Conservation (phyloP, 2,113 vertebrate species). For the Pelvicachromis taeniatus region DNA sequence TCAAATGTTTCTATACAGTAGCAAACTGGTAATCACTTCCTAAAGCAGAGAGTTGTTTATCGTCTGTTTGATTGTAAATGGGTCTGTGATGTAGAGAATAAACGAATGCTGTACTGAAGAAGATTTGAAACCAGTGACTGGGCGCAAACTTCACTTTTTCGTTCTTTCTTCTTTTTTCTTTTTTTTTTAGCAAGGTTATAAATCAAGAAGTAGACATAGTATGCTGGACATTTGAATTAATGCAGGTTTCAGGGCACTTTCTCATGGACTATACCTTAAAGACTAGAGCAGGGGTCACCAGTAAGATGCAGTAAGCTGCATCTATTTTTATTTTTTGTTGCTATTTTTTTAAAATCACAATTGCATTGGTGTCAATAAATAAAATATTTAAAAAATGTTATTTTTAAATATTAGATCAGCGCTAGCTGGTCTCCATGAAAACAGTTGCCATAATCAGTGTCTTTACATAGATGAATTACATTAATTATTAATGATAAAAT, state of each 20-base stretch:
- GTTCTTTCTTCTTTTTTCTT: background rate
- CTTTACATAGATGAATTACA: too few relatives aligned
- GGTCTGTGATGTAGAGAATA: background rate
- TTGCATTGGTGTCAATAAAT: too few relatives aligned
- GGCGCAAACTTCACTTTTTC: background rate
- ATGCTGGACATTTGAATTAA: background rate
- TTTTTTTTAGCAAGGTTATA: background rate
- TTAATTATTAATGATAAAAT: too few relatives aligned
- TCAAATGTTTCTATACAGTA: background rate
- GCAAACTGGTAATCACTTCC: background rate
- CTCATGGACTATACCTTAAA: background rate
- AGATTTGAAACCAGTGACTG: background rate
- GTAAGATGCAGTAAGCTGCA: too few relatives aligned
- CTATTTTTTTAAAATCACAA: too few relatives aligned
- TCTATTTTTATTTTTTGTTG: too few relatives aligned
- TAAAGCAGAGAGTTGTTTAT: background rate
- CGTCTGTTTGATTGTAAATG: background rate
- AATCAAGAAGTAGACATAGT: background rate
- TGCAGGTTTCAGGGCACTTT: background rate
- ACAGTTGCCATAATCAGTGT: too few relatives aligned
- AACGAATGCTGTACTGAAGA: background rate
- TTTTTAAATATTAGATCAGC: too few relatives aligned
- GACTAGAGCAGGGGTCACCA: too few relatives aligned
- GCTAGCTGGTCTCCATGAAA: too few relatives aligned
- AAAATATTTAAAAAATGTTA: too few relatives aligned